Conservation (phyloP, 2,888 invertebrate species). For the Boloria euphrosyne region DNA sequence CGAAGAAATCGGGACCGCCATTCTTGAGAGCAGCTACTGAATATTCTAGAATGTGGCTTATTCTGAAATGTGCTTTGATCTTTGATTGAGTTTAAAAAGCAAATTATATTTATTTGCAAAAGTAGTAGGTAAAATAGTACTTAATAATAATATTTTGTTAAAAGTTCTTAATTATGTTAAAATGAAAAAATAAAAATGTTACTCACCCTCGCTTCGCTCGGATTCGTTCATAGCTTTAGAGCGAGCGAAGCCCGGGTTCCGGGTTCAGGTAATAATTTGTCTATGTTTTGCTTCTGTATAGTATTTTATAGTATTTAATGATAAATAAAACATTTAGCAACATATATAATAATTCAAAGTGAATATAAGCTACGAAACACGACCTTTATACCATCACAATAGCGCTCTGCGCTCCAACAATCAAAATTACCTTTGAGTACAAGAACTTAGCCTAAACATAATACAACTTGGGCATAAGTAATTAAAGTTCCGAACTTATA, state of each 20-base stretch:
- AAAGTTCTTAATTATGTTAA: too few species aligned
- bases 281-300: too few species aligned
- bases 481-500: slow-evolving; percentile 32
- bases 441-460: slow-evolving; percentile 19
- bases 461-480: slow-evolving; percentile 23
- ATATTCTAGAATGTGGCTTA: slow-evolving; percentile 22
- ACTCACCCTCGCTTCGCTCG: too few species aligned
- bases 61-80: background rate
- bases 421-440: slow-evolving; percentile 15
- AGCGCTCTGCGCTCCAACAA: slow-evolving; percentile 3
- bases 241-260: too few species aligned
- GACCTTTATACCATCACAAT: background rate
- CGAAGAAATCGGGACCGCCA: slow-evolving; percentile 28
- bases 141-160: too few species aligned
- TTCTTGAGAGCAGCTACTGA: slow-evolving; percentile 20
- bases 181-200: too few species aligned
- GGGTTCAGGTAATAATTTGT: too few species aligned
- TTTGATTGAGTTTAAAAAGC: too few species aligned
- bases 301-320: too few species aligned
- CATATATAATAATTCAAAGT: slow-evolving; percentile 5
- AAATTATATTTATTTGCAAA: too few species aligned
- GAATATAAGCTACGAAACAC: background rate
- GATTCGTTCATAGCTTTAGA: too few species aligned
- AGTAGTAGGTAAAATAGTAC: too few species aligned
- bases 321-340: background rate